phyloP scores from a whole-genome alignment of 1,140 invertebrate species.

The Diorhabda carinulata region DNA sequence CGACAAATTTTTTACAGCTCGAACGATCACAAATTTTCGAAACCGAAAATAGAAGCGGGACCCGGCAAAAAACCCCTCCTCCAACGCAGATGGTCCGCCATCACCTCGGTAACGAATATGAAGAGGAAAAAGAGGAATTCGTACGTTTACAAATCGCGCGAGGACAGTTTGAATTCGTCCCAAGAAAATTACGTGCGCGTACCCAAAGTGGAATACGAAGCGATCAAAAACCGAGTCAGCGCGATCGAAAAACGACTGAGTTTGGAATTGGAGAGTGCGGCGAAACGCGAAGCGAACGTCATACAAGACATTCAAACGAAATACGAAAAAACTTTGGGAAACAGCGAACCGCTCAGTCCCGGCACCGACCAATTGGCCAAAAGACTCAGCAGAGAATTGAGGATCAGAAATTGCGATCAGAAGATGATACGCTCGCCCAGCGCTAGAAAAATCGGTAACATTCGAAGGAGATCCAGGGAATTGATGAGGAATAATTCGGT shows the following conservation, averaged over 20 bases:
- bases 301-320: slow-evolving; percentile 59
- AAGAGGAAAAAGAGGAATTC: slow-evolving; percentile 24
- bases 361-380: slow-evolving; percentile 67
- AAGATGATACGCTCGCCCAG: slow-evolving; percentile 75
- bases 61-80: slow-evolving; percentile 11
- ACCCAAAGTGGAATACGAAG: slow-evolving; percentile 69
- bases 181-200: slow-evolving; percentile 60
- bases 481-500: slow-evolving; percentile 41
- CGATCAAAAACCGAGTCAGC: slow-evolving; percentile 67
- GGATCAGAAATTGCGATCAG: slow-evolving; percentile 65
- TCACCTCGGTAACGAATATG: slow-evolving; percentile 8
- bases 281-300: slow-evolving; percentile 34
- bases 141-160: slow-evolving; percentile 11
- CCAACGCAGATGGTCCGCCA: slow-evolving; percentile 42
- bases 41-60: background rate
- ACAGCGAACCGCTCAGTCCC: slow-evolving; percentile 58
- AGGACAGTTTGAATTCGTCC: slow-evolving; percentile 8
- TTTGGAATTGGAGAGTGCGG: slow-evolving; percentile 59
- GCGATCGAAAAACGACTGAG: slow-evolving; percentile 66
- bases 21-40: background rate
- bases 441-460: slow-evolving; percentile 71
- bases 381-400: slow-evolving; percentile 65
- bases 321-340: slow-evolving; percentile 68
- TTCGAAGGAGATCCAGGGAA: slow-evolving; percentile 64
- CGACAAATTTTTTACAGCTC: background rate